A percentile compares a stretch with the other conserved stretches of the same genome.
phyloP scores from a whole-genome alignment of 2,888 invertebrate genomes.

The Trachelus tabidus region DNA sequence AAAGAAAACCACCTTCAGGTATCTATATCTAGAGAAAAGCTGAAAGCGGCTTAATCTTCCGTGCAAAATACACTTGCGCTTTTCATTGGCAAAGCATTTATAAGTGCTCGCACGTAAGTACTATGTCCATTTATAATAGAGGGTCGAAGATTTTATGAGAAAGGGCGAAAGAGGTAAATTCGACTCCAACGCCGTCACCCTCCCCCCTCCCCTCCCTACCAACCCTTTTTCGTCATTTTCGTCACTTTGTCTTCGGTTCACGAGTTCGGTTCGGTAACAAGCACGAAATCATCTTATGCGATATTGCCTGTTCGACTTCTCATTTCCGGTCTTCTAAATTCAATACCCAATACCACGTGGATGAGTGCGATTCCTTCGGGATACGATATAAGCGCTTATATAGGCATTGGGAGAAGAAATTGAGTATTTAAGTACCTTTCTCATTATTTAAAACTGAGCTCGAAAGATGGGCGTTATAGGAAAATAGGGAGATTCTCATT shows the following conservation, averaged over 20 bases:
- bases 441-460: conserved; percentile 3
- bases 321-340: conserved; percentile 20
- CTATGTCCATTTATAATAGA: neutral
- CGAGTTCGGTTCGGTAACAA: neutral
- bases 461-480: neutral
- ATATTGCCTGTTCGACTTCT: conserved; percentile 12
- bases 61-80: neutral
- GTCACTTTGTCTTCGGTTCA: neutral
- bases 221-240: neutral
- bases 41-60: neutral
- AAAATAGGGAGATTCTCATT: neutral
- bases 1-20: neutral
- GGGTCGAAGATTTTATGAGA: neutral
- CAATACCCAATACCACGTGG: conserved; percentile 26
- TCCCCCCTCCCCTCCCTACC: neutral
- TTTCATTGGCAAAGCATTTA: neutral
- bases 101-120: neutral
- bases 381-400: neutral
- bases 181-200: neutral
- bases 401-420: neutral
- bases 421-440: neutral
- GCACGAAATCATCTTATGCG: conserved; percentile 21
- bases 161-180: neutral
- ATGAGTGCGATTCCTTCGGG: neutral
- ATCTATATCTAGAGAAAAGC: neutral